Evolutionary conservation across 2,797 vertebrate genomes (phyloP).

Genomic region (Adelosebastes latens): DNA sequence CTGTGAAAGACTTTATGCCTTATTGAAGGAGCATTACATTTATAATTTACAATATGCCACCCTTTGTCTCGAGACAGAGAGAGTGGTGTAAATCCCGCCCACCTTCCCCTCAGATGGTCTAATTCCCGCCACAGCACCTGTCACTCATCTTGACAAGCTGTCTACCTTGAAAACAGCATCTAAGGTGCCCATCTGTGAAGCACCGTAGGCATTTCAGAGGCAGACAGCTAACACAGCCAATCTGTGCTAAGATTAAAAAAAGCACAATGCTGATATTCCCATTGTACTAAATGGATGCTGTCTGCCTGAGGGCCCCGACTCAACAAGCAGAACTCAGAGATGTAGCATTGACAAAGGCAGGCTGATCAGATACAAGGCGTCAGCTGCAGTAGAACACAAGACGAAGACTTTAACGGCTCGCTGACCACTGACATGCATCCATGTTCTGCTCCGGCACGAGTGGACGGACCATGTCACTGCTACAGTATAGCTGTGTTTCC

Average conservation of each 20-base stretch:
- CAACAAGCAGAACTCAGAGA: constrained; percentile 19
- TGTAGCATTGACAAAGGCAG: not conserved
- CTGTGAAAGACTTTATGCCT: constrained; percentile 1
- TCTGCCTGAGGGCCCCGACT: constrained; percentile 32
- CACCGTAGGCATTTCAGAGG: constrained; percentile 25
- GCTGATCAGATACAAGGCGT: not conserved
- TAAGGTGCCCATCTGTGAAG: constrained; percentile 29
- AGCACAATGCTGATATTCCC: constrained; percentile 20
- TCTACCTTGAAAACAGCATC: constrained; percentile 53
- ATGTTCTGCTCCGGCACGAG: not conserved
- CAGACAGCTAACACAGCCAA: constrained; percentile 45
- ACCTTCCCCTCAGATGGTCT: constrained; percentile 17
- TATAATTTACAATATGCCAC: constrained; percentile 7
- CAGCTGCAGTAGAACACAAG: not conserved
- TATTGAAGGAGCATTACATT: constrained; percentile 11
- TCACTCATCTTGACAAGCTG: constrained; percentile 60
- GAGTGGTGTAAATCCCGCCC: constrained; percentile 32
- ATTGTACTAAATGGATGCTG: constrained; percentile 35
- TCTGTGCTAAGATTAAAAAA: constrained; percentile 22
- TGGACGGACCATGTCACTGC: not conserved
- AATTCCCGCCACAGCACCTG: constrained; percentile 39
- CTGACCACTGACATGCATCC: not conserved
- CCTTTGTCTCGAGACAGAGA: constrained; percentile 25
- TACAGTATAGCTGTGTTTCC: not conserved
- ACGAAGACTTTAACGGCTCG: not conserved